These are phyloP conservation scores for Habrosyne pyritoides DNA, from an alignment of 2,888 invertebrate genomes.

Conservation along the genomic window DNA sequence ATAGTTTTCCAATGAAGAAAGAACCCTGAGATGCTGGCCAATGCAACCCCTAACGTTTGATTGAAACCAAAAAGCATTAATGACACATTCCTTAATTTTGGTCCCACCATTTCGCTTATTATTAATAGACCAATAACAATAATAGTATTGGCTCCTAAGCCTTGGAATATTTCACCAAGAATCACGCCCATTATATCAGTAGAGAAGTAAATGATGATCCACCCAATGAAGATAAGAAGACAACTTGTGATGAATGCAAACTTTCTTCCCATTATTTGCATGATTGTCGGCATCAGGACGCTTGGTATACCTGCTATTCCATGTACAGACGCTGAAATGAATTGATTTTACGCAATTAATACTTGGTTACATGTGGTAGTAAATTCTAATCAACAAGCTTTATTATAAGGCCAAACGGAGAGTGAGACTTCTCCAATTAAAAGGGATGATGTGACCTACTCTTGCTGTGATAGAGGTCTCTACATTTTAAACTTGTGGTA, in stretches of 20 bases:
- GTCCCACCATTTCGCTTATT: conserved; percentile 32
- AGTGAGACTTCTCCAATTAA: too few species aligned
- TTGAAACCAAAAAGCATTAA: conserved; percentile 20
- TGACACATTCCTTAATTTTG: conserved; percentile 24
- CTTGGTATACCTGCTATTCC: conserved; percentile 36
- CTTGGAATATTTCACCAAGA: conserved; percentile 31
- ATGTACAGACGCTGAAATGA: conserved; percentile 32
- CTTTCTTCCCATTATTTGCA: conserved; percentile 35
- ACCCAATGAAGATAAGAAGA: conserved; percentile 25
- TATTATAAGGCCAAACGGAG: too few species aligned
- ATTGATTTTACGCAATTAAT: neutral
- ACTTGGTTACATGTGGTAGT: too few species aligned
- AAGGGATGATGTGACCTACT: too few species aligned
- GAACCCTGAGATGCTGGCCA: conserved; percentile 19
- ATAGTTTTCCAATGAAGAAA: conserved; percentile 32
- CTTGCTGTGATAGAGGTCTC: too few species aligned
- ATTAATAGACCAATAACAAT: conserved; percentile 25
- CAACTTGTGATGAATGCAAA: conserved; percentile 31
- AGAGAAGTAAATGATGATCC: conserved; percentile 24
- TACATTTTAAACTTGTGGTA: too few species aligned
- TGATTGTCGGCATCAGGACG: conserved; percentile 28
- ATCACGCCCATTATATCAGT: conserved; percentile 18
- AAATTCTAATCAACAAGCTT: too few species aligned
- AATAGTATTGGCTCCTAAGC: conserved; percentile 29
- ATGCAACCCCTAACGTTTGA: conserved; percentile 27